Evolutionary conservation across 2,888 invertebrate species (phyloP), one percentile per base, ranked within the genome.

Genomic region (Zygothrica quintamaculata): DNA sequence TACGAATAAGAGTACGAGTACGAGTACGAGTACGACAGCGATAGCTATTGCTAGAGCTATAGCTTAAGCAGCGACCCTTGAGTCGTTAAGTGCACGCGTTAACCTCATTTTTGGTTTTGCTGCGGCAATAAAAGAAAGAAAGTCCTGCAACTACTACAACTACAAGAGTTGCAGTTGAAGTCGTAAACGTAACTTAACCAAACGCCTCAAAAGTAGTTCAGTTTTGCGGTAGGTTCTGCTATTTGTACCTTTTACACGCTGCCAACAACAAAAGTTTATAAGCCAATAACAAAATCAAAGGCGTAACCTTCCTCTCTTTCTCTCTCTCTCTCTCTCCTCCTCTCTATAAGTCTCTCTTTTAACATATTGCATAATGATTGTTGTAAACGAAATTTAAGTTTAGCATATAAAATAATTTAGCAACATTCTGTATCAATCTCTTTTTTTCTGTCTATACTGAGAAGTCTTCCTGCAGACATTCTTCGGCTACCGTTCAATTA

Each of bases 41-140:
- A n/a, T 13, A 36, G 3, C 36, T 5, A 7, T 5, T 3, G 9
- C 29, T 29, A 36, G 33, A 37, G 34, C 61, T 13, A 37, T 40
- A 43, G 22, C 52, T 43, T 40, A 62, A 59, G 67, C 62, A 53
- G 39, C 53, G 56, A 61, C 66, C 67, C 70, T 74, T 34, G 51
- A 67, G 79, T 79, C 84, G 84, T 80, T 80, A 85, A 85, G 80
- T 72, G 85, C 84, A 85, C 85, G 80, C 85, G 80, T 82, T 80
- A 80, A 85, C 80, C 80, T 79, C 85, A 64, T 80, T 80, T 82
- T 62, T 50, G 60, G 51, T 56, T 71, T 65, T 59, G 65, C 69
- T 70, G 71, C 57, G 57, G 66, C 71, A 74, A 61, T 65, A 73
- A 74, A 74, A 65, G 65, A 74, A 74, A 65, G 65, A 66, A 66